These are phyloP conservation scores for Athetis lepigone DNA, from an alignment of 2,888 invertebrate species.

Conservation along the genomic window DNA sequence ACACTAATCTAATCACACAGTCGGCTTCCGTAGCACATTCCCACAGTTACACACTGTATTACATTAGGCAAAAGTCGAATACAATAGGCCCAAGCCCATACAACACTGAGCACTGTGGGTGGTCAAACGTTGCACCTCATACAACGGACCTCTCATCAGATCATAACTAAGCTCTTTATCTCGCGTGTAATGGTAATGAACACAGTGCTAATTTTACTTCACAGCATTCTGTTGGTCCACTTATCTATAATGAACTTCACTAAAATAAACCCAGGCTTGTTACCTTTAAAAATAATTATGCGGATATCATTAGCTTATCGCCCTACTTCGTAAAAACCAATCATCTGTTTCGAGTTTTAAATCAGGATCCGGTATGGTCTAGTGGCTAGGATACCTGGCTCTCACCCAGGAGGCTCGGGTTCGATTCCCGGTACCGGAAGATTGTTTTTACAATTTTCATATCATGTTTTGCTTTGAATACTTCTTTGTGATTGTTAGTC, in stretches of 20 bases:
- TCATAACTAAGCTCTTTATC: constrained; percentile 70
- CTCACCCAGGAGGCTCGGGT: constrained; percentile 92
- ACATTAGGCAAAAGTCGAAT: constrained; percentile 68
- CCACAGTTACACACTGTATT: constrained; percentile 65
- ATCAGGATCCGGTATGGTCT: constrained; percentile 90
- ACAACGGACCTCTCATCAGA: constrained; percentile 75
- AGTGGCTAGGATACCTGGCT: constrained; percentile 92
- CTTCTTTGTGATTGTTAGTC: constrained; percentile 49
- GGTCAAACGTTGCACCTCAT: constrained; percentile 78
- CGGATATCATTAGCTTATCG: constrained; percentile 54
- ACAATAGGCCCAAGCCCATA: constrained; percentile 71
- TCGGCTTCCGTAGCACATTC: constrained; percentile 75
- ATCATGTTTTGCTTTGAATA: constrained; percentile 55
- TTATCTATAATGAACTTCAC: constrained; percentile 55
- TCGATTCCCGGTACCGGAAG: constrained; percentile 92
- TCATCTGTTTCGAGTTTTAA: neutral
- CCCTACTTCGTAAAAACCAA: neutral
- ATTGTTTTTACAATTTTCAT: constrained; percentile 65
- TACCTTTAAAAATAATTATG: constrained; percentile 49
- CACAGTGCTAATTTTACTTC: constrained; percentile 66
- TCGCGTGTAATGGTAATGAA: constrained; percentile 62
- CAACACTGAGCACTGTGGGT: constrained; percentile 73
- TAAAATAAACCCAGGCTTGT: constrained; percentile 52
- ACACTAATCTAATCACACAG: constrained; percentile 79
- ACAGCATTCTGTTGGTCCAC: constrained; percentile 60